Evolutionary conservation across 2,113 vertebrate genomes (phyloP).

Genomic region (Cettia cetti): DNA sequence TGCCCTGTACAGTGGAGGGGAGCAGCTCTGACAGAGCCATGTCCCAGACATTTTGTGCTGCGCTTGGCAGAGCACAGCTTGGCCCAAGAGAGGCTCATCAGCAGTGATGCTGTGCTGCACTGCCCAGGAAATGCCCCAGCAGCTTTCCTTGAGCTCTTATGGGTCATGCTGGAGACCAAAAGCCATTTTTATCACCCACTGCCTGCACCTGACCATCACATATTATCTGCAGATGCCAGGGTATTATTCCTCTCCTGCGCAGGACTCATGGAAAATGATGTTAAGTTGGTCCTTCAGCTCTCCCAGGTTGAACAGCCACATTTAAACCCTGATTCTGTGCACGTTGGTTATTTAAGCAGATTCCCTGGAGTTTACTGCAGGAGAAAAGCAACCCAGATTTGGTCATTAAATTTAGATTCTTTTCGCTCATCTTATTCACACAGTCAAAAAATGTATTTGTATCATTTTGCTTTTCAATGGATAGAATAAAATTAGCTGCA

Average conservation of each 20-base stretch:
- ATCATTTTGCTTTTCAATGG: not conserved
- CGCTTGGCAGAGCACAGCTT: not conserved
- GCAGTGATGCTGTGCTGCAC: not conserved
- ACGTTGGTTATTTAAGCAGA: not conserved
- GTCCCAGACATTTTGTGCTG: not conserved
- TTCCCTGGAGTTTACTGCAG: not conserved
- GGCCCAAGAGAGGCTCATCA: not conserved
- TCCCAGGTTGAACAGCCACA: not conserved
- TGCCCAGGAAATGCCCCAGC: not conserved
- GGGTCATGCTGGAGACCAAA: not conserved
- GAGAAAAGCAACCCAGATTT: not conserved
- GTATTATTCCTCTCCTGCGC: not conserved
- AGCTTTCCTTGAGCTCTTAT: not conserved
- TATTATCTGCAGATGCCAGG: not conserved
- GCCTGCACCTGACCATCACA: not conserved
- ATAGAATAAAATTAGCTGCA: conserved; percentile 18
- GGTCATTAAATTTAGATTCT: conserved; percentile 18
- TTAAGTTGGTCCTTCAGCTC: not conserved
- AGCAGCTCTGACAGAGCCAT: not conserved
- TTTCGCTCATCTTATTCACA: not conserved
- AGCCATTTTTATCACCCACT: not conserved
- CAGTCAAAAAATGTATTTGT: not conserved
- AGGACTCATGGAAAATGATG: not conserved
- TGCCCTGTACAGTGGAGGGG: not conserved
- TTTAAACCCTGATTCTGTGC: not conserved